Evolutionary conservation across 2,113 vertebrate species (phyloP).

Genomic region (Toxostoma redivivum): DNA sequence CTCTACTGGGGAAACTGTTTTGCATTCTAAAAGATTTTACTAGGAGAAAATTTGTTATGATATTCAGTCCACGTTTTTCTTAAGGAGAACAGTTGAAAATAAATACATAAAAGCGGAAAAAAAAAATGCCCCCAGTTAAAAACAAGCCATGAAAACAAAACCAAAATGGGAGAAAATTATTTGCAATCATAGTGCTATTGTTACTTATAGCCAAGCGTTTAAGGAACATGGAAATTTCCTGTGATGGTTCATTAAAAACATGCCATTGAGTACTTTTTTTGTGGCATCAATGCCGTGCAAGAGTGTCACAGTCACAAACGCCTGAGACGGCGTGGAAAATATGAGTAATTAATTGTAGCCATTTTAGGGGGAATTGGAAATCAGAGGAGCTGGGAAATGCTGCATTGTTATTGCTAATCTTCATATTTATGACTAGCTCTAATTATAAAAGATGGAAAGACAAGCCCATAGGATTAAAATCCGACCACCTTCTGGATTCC

Average conservation of each 20-base stretch:
- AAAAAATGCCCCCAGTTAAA: neutral
- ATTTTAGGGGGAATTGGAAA: slow-evolving; percentile 5
- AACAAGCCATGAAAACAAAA: slow-evolving; percentile 28
- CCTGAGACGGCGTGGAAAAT: slow-evolving; percentile 13
- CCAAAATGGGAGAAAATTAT: slow-evolving; percentile 5
- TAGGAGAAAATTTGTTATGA: neutral
- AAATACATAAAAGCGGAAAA: neutral
- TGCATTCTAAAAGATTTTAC: neutral
- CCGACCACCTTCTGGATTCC: neutral
- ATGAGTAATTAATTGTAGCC: slow-evolving; percentile 63
- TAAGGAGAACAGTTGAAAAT: slow-evolving; percentile 1
- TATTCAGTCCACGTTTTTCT: neutral
- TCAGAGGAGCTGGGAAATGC: slow-evolving; percentile 17
- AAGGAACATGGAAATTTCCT: neutral
- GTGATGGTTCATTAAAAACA: neutral
- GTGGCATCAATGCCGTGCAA: neutral
- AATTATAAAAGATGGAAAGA: slow-evolving; percentile 44
- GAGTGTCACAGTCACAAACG: neutral
- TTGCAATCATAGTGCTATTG: neutral
- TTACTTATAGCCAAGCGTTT: neutral
- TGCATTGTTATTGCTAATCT: slow-evolving; percentile 56
- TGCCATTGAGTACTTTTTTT: neutral
- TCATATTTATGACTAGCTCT: slow-evolving; percentile 52
- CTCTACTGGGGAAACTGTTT: neutral
- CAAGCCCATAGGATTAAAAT: slow-evolving; percentile 31